Conservation (phyloP, 2,113 vertebrate genomes). For the Numida meleagris region DNA sequence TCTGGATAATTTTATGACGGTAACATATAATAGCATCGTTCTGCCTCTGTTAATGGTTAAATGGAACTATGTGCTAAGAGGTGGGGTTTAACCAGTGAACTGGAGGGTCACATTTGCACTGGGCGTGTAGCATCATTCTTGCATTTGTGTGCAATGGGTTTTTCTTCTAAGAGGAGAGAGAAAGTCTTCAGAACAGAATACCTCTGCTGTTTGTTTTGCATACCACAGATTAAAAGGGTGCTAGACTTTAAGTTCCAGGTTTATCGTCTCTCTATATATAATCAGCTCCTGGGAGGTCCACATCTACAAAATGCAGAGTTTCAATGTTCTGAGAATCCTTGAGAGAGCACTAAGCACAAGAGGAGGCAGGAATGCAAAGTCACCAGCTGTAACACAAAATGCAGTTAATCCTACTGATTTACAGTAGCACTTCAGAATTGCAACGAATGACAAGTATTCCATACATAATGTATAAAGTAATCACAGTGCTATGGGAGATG, state of each 20-base stretch:
- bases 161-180: neutral
- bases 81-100: neutral
- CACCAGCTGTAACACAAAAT: conserved; percentile 59
- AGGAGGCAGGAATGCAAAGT: conserved; percentile 37
- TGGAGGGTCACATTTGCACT: neutral
- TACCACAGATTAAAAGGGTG: neutral
- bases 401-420: conserved; percentile 65
- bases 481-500: conserved; percentile 32
- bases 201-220: conserved; percentile 36
- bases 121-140: neutral
- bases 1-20: neutral
- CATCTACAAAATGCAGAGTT: neutral
- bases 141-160: neutral
- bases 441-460: conserved; percentile 50
- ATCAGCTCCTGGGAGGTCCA: neutral
- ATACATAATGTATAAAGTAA: conserved; percentile 48
- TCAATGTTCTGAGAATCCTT: conserved; percentile 40
- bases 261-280: neutral
- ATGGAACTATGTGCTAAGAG: neutral
- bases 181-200: neutral
- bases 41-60: neutral
- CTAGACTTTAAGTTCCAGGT: conserved; percentile 15
- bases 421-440: conserved; percentile 50
- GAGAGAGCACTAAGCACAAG: conserved; percentile 31
- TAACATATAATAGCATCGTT: neutral